Conservation (phyloP, 2,888 invertebrate genomes). For the Suillia variegata region DNA sequence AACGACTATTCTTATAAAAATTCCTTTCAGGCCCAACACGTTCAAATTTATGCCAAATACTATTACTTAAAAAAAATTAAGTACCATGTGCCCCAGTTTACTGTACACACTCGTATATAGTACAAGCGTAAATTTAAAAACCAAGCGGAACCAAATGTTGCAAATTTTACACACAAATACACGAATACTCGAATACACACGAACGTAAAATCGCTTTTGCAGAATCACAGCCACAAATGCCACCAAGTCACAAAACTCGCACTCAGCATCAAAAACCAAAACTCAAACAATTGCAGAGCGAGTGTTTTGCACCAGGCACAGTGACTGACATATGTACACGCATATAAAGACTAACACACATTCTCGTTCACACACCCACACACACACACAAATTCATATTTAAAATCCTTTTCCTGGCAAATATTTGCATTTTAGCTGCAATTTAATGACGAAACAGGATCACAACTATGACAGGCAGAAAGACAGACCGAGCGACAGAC, state of each 20-base stretch:
- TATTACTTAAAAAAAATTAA: no score
- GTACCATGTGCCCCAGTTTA: no score
- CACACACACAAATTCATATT: constrained; percentile 12
- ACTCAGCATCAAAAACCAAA: constrained; percentile 23
- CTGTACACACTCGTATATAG: neutral
- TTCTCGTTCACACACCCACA: neutral
- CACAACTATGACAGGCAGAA: constrained; percentile 4
- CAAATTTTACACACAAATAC: neutral
- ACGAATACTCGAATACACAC: neutral
- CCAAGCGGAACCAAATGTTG: neutral
- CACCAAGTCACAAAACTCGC: constrained; percentile 25
- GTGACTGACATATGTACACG: no score
- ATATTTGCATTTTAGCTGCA: constrained; percentile 23
- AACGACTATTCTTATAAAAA: no score
- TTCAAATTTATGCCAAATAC: no score
- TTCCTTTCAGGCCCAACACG: no score
- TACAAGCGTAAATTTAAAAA: neutral
- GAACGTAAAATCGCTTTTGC: neutral
- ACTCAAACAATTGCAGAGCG: no score
- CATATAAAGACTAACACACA: no score
- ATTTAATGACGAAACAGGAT: constrained; percentile 28
- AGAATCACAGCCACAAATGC: constrained; percentile 24
- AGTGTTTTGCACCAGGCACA: no score
- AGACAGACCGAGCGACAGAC: no score
- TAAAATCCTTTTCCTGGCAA: constrained; percentile 19